Base-by-base conservation (phyloP, 1,140 invertebrate genomes). In the Bombus pascuorum region DNA sequence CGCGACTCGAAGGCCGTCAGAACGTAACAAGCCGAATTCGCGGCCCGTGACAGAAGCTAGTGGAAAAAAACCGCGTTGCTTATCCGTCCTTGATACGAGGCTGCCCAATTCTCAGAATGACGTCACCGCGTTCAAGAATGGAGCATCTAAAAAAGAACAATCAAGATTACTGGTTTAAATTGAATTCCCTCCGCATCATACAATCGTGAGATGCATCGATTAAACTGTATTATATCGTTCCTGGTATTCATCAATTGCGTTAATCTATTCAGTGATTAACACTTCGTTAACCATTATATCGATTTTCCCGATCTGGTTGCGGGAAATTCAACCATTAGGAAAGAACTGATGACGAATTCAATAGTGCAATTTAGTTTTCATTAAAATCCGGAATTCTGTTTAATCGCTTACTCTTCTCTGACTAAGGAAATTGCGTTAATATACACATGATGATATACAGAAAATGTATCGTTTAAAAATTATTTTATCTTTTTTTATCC, bases 51-150 rank as follows among this genome's bases (percentile, higher is more conserved):
- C 73, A n/a, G n/a, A 62, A 73, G 68, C 47, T 32, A 12, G 62
- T 70, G 81, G 81, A 77, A 83, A 78, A 83, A 83, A 76, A 77
- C 74, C 65, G 47, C 59, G 71, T 18, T 62, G 73, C 44, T 83
- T 78, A 78, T 78, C 81, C 73, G 73, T 68, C 73, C 62, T 83
- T 83, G 59, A 68, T 77, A 77, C 73, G 44, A 53, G 59, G 25
- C 71, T 83, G 73, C 37, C 47, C 47, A 70, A 77, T 83, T 71
- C 82, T 70, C 15, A 34, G 65, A 71, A 59, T 83, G 65, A 83
- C 65, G 65, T 78, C 82, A 28, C 44, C n/a, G 13, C 77, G 34
- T 34, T 34, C 47, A 70, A 44, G 65, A 70, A 76, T 37, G 42
- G 32, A n/a, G 32, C 57, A 74, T 32, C 22, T 3, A 25, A 22